Evolutionary conservation across 2,888 invertebrate genomes (phyloP), one percentile per base, ranked within the genome.

Genomic region (Galeopsomyia nigrocyanea): DNA sequence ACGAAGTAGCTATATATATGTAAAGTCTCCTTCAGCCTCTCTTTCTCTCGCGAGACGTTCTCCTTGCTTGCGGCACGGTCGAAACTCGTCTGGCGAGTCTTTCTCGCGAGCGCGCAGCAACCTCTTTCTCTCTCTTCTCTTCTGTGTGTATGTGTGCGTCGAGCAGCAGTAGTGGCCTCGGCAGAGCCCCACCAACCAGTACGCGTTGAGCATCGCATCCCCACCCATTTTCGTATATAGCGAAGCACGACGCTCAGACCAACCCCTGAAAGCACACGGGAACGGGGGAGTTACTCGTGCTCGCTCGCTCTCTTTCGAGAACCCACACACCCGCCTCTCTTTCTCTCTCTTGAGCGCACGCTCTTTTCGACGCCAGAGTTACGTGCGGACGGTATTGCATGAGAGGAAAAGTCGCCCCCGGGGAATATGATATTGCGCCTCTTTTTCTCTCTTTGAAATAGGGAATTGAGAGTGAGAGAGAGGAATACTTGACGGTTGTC

Each of bases 31-130:
- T 10, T 39, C 39, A 7, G 7, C 1, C 39, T 39, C 39, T 31
- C 7, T 31, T 31, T 31, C 7, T 39, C 39, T 39, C 39, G 58
- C 57, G 16, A 51, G 74, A 74, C 76, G 80, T 78, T 78, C 80
- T 80, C 82, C 78, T 80, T 80, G 76, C 80, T 62, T 80, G 80
- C 80, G 80, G 82, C 82, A 82, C 81, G 39, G 39, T 39, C 10
- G 7, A 82, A 85, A 85, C 85, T 82, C 84, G 84, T 85, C 85
- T 85, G 85, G 80, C 84, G 80, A 82, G 80, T 82, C 46, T 19
- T 46, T 56, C 26, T 47, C 56, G 51, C 17, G 47, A 26, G 22
- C 26, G 31, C 26, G 26, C 26, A 17, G 53, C 53, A 55, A 55
- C 3, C 58, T 9, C 58, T 26, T 17, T 26, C 58, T 19, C 17